Evolutionary conservation across 1,140 invertebrate species (phyloP), one percentile per base, ranked within the genome.

Genomic region (Drosophila ercepeae): DNA sequence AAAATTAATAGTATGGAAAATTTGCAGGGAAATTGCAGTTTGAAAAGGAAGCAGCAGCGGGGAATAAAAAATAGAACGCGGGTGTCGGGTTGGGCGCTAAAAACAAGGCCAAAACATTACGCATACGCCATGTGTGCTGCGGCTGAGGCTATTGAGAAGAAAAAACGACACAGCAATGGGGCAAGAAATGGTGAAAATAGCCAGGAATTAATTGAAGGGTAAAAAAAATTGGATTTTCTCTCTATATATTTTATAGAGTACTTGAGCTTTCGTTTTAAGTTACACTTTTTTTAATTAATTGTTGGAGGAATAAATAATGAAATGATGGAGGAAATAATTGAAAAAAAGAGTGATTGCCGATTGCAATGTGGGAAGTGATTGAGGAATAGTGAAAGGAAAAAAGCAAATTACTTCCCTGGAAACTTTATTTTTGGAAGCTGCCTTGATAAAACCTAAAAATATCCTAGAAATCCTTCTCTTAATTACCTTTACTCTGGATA

Each of bases 1-100:
- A 71, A 75, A 78, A 64, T 83, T 72, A 75, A 84, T 83, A 79
- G 60, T 63, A 86, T 76, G 79, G 65, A 79, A 83, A 83, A 78
- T 83, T 60, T 68, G n/a, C n/a, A n/a, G n/a, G n/a, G n/a, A n/a
- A 83, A 75, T 8, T 41, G 23, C 41, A 51, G 61, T 19, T 41
- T 55, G 61, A 9, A 11, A 29, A 11, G 11, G 29, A 32, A n/a
- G 29, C 9, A 32, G 9, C 4, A 19, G 8, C 13, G 27, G 36
- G 44, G 1, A 36, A 36, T 4, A 41, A 18, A 41, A 13, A 18
- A 6, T n/a, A 41, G 39, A 42, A 32, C 25, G 32, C 4, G 23
- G 23, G 53, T 7, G 25, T 18, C 27, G 45, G 42, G 49, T 36
- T 27, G 54, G 29, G 29, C 61, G 36, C 45, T 46, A 60, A 70